phyloP scores from a whole-genome alignment of 1,140 invertebrate species.

The Drosophila littoralis region DNA sequence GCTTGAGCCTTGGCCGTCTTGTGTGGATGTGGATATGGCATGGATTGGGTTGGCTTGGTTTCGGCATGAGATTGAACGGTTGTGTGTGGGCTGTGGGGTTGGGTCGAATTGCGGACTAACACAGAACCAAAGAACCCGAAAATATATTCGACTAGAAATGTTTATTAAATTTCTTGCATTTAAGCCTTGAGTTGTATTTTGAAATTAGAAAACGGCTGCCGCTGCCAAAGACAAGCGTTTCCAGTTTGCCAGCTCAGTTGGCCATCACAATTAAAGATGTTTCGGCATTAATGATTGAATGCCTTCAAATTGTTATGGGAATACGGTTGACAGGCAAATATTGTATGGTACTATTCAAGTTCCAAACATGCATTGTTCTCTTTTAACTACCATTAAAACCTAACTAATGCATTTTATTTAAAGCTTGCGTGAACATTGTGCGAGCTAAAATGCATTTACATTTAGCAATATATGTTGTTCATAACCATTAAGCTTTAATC shows the following conservation, averaged over 20 bases:
- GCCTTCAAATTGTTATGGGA: slow-evolving; percentile 22
- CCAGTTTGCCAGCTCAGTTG: slow-evolving; percentile 2
- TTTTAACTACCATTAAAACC: slow-evolving; percentile 12
- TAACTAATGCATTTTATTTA: not conserved
- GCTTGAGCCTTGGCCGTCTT: slow-evolving; percentile 34
- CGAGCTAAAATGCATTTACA: too few relatives aligned
- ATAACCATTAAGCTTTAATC: too few relatives aligned
- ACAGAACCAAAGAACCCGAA: slow-evolving; percentile 51
- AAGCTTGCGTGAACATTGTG: not conserved
- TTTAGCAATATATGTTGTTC: too few relatives aligned
- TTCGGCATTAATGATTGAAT: slow-evolving; percentile 38
- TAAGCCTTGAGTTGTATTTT: slow-evolving; percentile 63
- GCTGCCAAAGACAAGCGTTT: slow-evolving; percentile 41
- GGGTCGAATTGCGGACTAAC: slow-evolving; percentile 17
- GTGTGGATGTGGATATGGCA: slow-evolving; percentile 17
- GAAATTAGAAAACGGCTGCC: slow-evolving; percentile 58
- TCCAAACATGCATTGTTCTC: slow-evolving; percentile 11
- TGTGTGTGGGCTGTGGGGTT: not conserved
- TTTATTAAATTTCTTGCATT: slow-evolving; percentile 82
- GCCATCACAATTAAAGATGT: slow-evolving; percentile 32
- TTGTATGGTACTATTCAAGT: not conserved
- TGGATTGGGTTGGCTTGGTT: slow-evolving; percentile 14
- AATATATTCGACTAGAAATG: slow-evolving; percentile 77
- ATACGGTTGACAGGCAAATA: not conserved
- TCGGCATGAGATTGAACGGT: slow-evolving; percentile 2